Percentiles rank a stretch among this genome's conserved stretches.
These are phyloP conservation scores for Marasmarcha lunaedactyla DNA, from an alignment of 2,888 invertebrate species.

Conservation along the genomic window DNA sequence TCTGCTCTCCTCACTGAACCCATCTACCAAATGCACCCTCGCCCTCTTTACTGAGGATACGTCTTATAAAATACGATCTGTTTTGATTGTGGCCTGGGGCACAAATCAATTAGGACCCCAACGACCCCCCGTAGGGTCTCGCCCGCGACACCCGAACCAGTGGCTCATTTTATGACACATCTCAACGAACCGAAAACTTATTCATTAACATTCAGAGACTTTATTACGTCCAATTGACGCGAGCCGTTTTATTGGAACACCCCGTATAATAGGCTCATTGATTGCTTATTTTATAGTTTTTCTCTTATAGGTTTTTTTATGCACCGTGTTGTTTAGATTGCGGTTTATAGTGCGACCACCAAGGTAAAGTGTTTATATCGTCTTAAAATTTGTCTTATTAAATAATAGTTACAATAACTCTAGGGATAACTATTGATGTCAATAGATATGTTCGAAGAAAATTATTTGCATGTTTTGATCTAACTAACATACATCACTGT, in stretches of 20 bases:
- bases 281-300: constrained; percentile 28
- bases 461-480: no score
- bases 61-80: constrained; percentile 72
- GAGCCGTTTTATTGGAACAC: constrained; percentile 24
- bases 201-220: constrained; percentile 66
- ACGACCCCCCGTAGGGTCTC: constrained; percentile 43
- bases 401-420: no score
- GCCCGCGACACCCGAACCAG: constrained; percentile 60
- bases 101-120: constrained; percentile 68
- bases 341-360: constrained; percentile 1
- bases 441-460: no score
- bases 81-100: constrained; percentile 72
- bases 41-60: constrained; percentile 48
- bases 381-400: no score
- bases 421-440: no score
- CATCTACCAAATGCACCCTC: constrained; percentile 35
- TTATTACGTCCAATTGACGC: constrained; percentile 58
- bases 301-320: constrained; percentile 16
- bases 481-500: no score
- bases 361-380: no score
- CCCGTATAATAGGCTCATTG: constrained; percentile 22
- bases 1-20: not conserved
- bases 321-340: constrained; percentile 8
- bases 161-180: constrained; percentile 69
- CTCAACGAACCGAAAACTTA: constrained; percentile 45